Percentiles rank a stretch among this genome's conserved stretches.
Conservation (phyloP, 2,113 vertebrate species). For the Hippocampus comes region DNA sequence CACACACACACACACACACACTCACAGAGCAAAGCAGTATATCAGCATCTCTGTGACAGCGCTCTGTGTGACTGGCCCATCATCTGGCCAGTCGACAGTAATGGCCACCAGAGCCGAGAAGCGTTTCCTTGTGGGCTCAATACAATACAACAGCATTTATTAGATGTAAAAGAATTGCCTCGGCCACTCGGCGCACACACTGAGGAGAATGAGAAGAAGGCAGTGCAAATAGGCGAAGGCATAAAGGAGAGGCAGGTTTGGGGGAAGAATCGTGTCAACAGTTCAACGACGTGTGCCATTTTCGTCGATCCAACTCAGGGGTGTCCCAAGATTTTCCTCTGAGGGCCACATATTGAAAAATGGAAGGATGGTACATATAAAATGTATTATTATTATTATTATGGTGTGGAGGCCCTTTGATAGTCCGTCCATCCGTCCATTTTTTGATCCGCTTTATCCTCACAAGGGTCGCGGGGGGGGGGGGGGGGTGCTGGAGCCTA, state of each 20-base stretch:
- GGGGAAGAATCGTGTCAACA: slow-evolving; percentile 31
- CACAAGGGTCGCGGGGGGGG: too few species aligned
- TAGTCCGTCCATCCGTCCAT: not conserved
- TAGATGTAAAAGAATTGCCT: slow-evolving; percentile 73
- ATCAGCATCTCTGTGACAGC: slow-evolving; percentile 71
- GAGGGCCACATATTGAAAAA: not conserved
- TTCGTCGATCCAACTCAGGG: not conserved
- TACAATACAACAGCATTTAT: slow-evolving; percentile 71
- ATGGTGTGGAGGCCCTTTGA: not conserved
- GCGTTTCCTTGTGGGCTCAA: slow-evolving; percentile 76
- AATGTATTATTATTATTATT: too few species aligned
- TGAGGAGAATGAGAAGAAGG: slow-evolving; percentile 35
- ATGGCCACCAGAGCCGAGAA: slow-evolving; percentile 71
- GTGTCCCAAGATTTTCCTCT: not conserved
- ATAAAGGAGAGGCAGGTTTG: slow-evolving; percentile 2
- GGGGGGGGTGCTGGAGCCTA: too few species aligned
- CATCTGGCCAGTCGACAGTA: slow-evolving; percentile 78
- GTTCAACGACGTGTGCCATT: slow-evolving; percentile 22
- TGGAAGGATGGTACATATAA: too few species aligned
- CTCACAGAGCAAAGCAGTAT: slow-evolving; percentile 49
- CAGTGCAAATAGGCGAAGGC: slow-evolving; percentile 20
- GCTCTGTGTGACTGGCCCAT: slow-evolving; percentile 70
- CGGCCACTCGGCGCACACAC: slow-evolving; percentile 67
- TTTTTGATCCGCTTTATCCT: too few species aligned
- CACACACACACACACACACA: slow-evolving; percentile 25